These are phyloP conservation scores for Oreochromis niloticus DNA, from an alignment of 2,113 vertebrate species.

Conservation along the genomic window DNA sequence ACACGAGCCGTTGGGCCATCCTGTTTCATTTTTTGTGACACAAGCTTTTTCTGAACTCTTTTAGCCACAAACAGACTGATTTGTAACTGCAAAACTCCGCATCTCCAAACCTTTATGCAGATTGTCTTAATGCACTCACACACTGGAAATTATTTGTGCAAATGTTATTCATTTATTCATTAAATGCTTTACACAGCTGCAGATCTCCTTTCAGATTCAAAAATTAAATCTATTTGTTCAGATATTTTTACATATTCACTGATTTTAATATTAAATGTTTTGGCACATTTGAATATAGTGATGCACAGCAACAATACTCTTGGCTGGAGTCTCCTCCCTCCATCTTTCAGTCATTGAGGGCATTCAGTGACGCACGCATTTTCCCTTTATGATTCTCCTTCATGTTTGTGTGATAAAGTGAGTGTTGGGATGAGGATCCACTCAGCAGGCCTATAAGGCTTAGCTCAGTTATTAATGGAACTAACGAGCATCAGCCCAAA, in stretches of 20 bases:
- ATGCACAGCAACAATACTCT: background rate
- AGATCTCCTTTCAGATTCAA: background rate
- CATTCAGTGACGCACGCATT: background rate
- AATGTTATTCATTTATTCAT: background rate
- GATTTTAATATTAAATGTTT: background rate
- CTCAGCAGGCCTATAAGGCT: slow-evolving; percentile 38
- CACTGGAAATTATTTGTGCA: background rate
- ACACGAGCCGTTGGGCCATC: background rate
- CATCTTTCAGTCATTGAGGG: background rate
- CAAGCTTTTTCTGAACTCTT: background rate
- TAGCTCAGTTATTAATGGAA: slow-evolving; percentile 53
- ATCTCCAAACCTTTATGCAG: background rate
- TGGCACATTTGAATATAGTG: rapidly evolving
- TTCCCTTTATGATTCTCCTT: background rate
- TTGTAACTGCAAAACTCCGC: background rate
- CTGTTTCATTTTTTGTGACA: background rate
- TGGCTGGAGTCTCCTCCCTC: background rate
- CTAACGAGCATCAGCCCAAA: slow-evolving; percentile 55
- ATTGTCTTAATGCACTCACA: background rate
- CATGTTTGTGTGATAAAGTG: slow-evolving; percentile 31
- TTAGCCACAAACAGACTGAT: background rate
- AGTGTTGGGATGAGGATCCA: slow-evolving; percentile 21
- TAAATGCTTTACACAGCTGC: background rate
- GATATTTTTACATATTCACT: background rate
- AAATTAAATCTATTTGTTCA: background rate